Conservation (phyloP, 2,113 vertebrate genomes). For the Percina caprodes region DNA sequence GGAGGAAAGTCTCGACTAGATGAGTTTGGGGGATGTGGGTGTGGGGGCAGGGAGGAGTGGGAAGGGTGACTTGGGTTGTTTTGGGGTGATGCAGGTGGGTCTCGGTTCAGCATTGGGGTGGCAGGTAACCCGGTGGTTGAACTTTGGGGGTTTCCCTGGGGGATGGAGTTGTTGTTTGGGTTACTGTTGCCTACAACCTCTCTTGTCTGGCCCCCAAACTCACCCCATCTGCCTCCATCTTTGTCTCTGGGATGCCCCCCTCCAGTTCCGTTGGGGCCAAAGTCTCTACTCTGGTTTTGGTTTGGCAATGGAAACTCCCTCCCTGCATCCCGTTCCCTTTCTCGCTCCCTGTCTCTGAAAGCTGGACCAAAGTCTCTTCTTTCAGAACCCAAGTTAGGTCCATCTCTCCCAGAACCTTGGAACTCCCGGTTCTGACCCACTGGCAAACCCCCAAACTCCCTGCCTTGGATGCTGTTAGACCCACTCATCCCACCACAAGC, state of each 20-base stretch:
- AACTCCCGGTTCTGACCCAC: slow-evolving; percentile 81
- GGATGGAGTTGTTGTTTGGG: slow-evolving; percentile 72
- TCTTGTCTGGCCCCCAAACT: slow-evolving; percentile 82
- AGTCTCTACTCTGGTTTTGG: slow-evolving; percentile 84
- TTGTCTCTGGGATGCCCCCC: slow-evolving; percentile 83
- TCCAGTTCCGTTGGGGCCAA: slow-evolving; percentile 75
- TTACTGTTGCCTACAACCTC: slow-evolving; percentile 77
- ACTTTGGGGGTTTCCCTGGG: slow-evolving; percentile 72
- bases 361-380: slow-evolving; percentile 82
- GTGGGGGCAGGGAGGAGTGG: slow-evolving; percentile 70
- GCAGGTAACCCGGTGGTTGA: slow-evolving; percentile 74
- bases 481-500: slow-evolving; percentile 69
- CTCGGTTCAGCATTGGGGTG: slow-evolving; percentile 76
- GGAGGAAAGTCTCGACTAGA: slow-evolving; percentile 81
- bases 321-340: slow-evolving; percentile 78
- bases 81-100: slow-evolving; percentile 81
- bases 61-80: slow-evolving; percentile 77
- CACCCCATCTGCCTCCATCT: slow-evolving; percentile 84
- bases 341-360: slow-evolving; percentile 81
- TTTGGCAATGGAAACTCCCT: slow-evolving; percentile 81
- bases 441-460: slow-evolving; percentile 78
- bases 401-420: slow-evolving; percentile 78
- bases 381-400: slow-evolving; percentile 73
- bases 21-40: slow-evolving; percentile 75
- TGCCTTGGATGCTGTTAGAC: slow-evolving; percentile 69